phyloP scores from a whole-genome alignment of 35 echinoderm and acorn worm genomes.

The Patiria miniata region DNA sequence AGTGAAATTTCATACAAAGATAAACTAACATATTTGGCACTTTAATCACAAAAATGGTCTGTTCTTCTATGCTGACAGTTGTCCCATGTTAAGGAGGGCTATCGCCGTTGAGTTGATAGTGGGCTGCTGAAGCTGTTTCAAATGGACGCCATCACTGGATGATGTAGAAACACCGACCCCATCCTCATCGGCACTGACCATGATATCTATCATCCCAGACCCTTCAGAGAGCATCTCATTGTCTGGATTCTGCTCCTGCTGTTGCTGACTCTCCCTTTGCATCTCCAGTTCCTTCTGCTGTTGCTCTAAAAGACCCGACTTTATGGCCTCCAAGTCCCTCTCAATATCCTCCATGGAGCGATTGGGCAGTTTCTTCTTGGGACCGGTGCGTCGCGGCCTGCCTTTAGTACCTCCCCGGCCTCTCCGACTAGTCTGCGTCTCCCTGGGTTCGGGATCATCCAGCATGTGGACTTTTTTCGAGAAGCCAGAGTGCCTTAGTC shows the following conservation, averaged over 20 bases:
- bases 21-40: too few species aligned
- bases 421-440: conserved; percentile 3
- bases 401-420: conserved; percentile 13
- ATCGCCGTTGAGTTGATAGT: conserved; percentile 16
- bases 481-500: conserved; percentile 56
- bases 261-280: not conserved
- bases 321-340: conserved; percentile 38
- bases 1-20: too few species aligned
- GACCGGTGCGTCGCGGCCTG: not conserved
- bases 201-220: not conserved
- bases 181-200: not conserved
- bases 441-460: not conserved
- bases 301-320: conserved; percentile 22
- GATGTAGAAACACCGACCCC: not conserved
- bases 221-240: not conserved
- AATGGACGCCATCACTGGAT: not conserved
- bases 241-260: not conserved
- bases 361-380: not conserved
- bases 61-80: not conserved
- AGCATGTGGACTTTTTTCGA: conserved; percentile 10
- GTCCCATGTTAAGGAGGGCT: conserved; percentile 11
- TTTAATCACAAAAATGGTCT: too few species aligned
- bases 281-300: conserved; percentile 7
- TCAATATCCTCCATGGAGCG: conserved; percentile 26
- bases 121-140: conserved; percentile 12